Evolutionary conservation across 1,140 invertebrate species (phyloP).

Genomic region (Pissodes strobi): DNA sequence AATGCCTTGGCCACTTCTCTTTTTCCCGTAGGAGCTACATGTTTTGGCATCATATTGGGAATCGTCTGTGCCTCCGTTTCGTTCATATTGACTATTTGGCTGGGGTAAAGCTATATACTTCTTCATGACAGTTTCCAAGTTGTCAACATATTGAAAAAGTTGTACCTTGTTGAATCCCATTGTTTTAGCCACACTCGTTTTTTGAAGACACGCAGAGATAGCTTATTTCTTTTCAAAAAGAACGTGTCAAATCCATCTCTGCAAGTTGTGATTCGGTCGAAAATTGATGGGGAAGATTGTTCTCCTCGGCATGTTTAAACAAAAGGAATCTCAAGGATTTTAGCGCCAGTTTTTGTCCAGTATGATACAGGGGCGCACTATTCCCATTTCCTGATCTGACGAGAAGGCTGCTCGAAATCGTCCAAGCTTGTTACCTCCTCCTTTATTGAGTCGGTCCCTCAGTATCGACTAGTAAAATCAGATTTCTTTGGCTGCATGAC

Average conservation of each 20-base stretch:
- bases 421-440: not conserved
- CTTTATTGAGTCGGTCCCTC: too few relatives aligned
- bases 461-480: not conserved
- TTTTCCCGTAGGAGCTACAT: conserved; percentile 23
- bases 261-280: not conserved
- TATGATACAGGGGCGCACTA: not conserved
- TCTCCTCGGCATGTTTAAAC: not conserved
- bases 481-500: not conserved
- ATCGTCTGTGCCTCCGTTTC: conserved; percentile 9
- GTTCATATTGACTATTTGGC: conserved; percentile 11
- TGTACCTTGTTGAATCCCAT: too few relatives aligned
- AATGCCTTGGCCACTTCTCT: conserved; percentile 19
- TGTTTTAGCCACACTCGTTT: conserved; percentile 9
- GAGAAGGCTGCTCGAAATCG: too few relatives aligned
- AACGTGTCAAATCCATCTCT: conserved; percentile 5
- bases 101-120: not conserved
- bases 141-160: too few relatives aligned
- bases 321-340: not conserved
- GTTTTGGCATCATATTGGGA: conserved; percentile 9
- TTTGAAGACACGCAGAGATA: conserved; percentile 2
- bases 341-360: not conserved
- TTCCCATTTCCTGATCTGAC: not conserved
- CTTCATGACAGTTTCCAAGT: too few relatives aligned
- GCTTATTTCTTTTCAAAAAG: not conserved
- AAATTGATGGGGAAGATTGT: conserved; percentile 3